These are phyloP conservation scores for Dasypogon diadema DNA, from an alignment of 2,888 invertebrate genomes.

Conservation along the genomic window DNA sequence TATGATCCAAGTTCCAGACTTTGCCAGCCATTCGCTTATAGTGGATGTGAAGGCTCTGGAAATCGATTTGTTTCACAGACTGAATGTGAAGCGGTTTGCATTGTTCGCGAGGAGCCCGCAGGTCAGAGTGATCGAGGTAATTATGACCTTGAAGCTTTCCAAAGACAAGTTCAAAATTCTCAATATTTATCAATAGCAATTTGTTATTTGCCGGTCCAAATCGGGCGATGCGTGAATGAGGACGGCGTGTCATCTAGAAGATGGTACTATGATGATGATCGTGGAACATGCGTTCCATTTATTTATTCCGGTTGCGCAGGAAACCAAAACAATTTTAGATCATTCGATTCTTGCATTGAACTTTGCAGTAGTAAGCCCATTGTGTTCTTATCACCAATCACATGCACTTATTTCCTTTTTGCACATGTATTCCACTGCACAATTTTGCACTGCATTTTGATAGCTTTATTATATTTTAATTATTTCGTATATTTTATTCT, in stretches of 20 bases:
- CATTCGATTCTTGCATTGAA: slow-evolving; percentile 77
- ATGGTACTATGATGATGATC: slow-evolving; percentile 79
- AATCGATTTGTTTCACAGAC: slow-evolving; percentile 83
- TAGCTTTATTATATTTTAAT: too few species aligned
- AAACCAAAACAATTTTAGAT: slow-evolving; percentile 86
- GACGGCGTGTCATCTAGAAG: slow-evolving; percentile 70
- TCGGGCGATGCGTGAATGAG: slow-evolving; percentile 72
- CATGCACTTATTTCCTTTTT: slow-evolving; percentile 20
- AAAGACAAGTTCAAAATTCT: background rate
- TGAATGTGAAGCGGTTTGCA: slow-evolving; percentile 82
- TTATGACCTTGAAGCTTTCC: background rate
- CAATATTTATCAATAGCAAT: slow-evolving; percentile 70
- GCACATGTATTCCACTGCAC: background rate
- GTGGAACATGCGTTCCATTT: slow-evolving; percentile 81
- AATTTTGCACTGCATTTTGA: slow-evolving; percentile 52
- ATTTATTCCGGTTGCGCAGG: slow-evolving; percentile 90
- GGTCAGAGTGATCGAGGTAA: slow-evolving; percentile 63
- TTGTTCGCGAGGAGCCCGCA: slow-evolving; percentile 72
- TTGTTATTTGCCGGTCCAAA: slow-evolving; percentile 75
- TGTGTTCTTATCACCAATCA: slow-evolving; percentile 40
- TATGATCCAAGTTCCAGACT: slow-evolving; percentile 73
- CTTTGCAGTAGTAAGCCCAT: slow-evolving; percentile 71
- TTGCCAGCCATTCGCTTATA: slow-evolving; percentile 81
- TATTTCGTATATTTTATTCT: background rate
- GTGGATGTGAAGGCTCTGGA: slow-evolving; percentile 87